Base-by-base conservation (phyloP, 2,888 invertebrate genomes). In the Drosophila paranaensis region DNA sequence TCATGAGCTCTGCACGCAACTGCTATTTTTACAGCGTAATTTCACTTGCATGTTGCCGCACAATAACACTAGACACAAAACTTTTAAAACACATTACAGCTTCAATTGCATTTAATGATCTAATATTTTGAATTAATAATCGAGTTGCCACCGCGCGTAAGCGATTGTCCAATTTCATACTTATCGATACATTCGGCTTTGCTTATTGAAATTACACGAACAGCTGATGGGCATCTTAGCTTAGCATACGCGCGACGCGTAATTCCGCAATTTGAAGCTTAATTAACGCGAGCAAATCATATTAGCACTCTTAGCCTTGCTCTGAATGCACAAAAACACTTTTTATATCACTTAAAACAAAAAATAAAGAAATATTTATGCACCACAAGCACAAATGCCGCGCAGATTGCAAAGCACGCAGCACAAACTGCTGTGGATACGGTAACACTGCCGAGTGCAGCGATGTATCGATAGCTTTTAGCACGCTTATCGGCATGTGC, bases 401-500 rank as follows among this genome's bases (percentile, higher is more conserved):
- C 66, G 40, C 27, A 25, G 6, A 10, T 37, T 20, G 6, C 25
- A 35, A 33, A 35, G 16, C 40, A 16, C 13, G 39, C 57, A 14
- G 13, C 0, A 14, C 11, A 54, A 66, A 5, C 33, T 14, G 4
- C 13, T 35, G 6, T n/a, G 3, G 6, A 1, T 16, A 48, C 27
- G 37, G 68, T 16, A 67, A 42, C 42, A 67, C 35, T 43, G 33
- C 14, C 11, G 11, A 20, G 14, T 3, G 27, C 11, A 25, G n/a
- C 39, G 25, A 27, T 54, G 56, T 45, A 65, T 60, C 65, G 56
- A 37, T 43, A 33, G 16, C 0, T 2, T 6, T 14, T 37, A 9
- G 10, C 37, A 9, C 10, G n/a, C 1, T 46, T 68, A 51, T 74
- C 60, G 55, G 60, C 70, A 73, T 75, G 73, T 69, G 70, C 75